These are phyloP conservation scores for Dioctria rufipes DNA, from an alignment of 2,888 invertebrate species.

Conservation along the genomic window DNA sequence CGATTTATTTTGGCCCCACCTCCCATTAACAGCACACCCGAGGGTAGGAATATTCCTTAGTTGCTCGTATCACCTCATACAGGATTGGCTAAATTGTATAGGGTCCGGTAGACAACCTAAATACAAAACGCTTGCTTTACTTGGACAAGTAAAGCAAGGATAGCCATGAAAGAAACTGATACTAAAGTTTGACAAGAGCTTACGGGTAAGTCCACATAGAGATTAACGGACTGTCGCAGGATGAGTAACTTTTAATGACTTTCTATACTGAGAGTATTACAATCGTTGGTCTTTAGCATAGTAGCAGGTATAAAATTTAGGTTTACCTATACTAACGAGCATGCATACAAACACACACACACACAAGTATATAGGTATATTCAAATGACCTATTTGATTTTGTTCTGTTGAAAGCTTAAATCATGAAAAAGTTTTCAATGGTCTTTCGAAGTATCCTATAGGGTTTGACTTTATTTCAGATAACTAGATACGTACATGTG, in stretches of 20 bases:
- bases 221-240: conserved; percentile 19
- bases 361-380: conserved; percentile 1
- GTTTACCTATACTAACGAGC: no score
- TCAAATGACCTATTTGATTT: conserved; percentile 30
- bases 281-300: not conserved
- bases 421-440: conserved; percentile 20
- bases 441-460: conserved; percentile 7
- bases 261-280: conserved; percentile 17
- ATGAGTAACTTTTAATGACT: conserved; percentile 48
- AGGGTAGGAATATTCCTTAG: not conserved
- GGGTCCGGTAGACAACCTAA: not conserved
- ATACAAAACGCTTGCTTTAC: conserved; percentile 7
- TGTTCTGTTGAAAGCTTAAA: conserved; percentile 21
- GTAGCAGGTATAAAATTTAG: no score
- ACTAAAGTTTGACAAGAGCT: conserved; percentile 38
- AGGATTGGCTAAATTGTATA: not conserved
- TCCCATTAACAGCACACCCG: no score
- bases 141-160: not conserved
- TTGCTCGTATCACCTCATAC: not conserved
- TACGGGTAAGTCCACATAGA: conserved; percentile 16
- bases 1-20: no score
- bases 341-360: not conserved
- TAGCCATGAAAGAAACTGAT: conserved; percentile 8
- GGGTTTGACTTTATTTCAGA: conserved; percentile 23
- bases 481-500: not conserved